Conservation (phyloP, 1,140 invertebrate genomes). For the Drosophila repletoides region DNA sequence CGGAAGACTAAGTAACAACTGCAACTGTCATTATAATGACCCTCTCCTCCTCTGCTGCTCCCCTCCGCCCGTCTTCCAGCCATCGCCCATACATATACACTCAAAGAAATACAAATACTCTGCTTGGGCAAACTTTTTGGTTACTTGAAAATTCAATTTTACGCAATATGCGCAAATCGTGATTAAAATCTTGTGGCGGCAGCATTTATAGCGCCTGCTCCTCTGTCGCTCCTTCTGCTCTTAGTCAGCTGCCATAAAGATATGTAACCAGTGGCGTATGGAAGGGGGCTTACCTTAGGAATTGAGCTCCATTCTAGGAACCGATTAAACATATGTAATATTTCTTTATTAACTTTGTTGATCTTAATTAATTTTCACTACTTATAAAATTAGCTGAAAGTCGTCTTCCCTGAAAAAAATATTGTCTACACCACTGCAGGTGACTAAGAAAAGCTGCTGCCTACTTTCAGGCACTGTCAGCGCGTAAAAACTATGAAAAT, state of each 20-base stretch:
- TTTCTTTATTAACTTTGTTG: too few relatives aligned
- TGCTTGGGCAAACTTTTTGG: slow-evolving; percentile 53
- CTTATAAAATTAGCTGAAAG: too few relatives aligned
- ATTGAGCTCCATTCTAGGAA: too few relatives aligned
- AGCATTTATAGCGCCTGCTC: slow-evolving; percentile 5
- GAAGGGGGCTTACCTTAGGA: too few relatives aligned
- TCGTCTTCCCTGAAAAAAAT: too few relatives aligned
- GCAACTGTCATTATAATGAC: slow-evolving; percentile 48
- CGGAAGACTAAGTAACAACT: slow-evolving; percentile 14
- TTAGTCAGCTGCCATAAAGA: neutral
- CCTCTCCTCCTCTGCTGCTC: too few relatives aligned
- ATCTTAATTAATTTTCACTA: too few relatives aligned
- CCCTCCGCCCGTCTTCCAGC: too few relatives aligned
- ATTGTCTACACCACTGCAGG: slow-evolving; percentile 8
- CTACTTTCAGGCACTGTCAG: slow-evolving; percentile 31
- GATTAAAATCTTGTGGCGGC: slow-evolving; percentile 61
- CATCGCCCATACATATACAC: neutral
- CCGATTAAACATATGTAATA: too few relatives aligned
- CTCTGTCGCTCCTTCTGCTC: neutral
- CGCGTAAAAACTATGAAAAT: slow-evolving; percentile 72
- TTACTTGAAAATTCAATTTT: slow-evolving; percentile 79
- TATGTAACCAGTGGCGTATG: too few relatives aligned
- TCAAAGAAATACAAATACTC: slow-evolving; percentile 6
- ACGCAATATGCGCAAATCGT: slow-evolving; percentile 79
- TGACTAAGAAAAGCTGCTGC: slow-evolving; percentile 31